Evolutionary conservation across 2,797 vertebrate genomes (phyloP).

Genomic region (Oreochromis mossambicus): DNA sequence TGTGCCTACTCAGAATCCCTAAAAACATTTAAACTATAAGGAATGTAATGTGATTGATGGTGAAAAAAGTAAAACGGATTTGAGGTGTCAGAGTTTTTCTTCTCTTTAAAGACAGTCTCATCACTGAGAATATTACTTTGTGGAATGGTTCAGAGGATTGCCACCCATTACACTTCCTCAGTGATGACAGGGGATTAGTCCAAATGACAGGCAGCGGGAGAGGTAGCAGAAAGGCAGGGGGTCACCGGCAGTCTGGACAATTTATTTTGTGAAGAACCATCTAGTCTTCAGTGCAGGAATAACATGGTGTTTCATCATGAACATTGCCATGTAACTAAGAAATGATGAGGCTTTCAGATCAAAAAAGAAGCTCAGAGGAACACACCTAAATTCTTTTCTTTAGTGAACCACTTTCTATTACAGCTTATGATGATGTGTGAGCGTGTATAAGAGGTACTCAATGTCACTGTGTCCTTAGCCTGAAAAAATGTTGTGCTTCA

Average conservation of each 20-base stretch:
- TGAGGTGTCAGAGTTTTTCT: slow-evolving; percentile 25
- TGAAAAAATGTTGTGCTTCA: slow-evolving; percentile 38
- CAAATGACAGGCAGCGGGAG: slow-evolving; percentile 30
- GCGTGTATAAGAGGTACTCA: slow-evolving; percentile 22
- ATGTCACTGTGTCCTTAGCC: slow-evolving; percentile 21
- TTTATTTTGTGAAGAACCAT: slow-evolving; percentile 49
- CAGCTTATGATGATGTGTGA: slow-evolving; percentile 9
- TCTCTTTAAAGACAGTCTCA: slow-evolving; percentile 54
- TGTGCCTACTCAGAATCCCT: background rate
- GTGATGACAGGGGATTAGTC: slow-evolving; percentile 58
- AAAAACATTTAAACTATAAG: background rate
- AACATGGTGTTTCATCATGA: slow-evolving; percentile 30
- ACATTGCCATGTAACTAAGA: slow-evolving; percentile 8
- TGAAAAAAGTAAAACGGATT: slow-evolving; percentile 30
- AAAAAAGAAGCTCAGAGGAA: background rate
- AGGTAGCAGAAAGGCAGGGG: slow-evolving; percentile 5
- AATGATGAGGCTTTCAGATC: slow-evolving; percentile 31
- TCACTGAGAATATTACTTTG: slow-evolving; percentile 44
- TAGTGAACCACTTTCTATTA: slow-evolving; percentile 28
- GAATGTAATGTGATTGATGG: slow-evolving; percentile 37
- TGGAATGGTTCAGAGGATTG: slow-evolving; percentile 51
- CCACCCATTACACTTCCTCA: slow-evolving; percentile 52
- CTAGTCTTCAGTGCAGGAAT: slow-evolving; percentile 10
- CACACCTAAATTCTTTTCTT: background rate
- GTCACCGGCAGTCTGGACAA: slow-evolving; percentile 32